Conservation (phyloP, 1,140 invertebrate genomes). For the Scaptomyza pallida region DNA sequence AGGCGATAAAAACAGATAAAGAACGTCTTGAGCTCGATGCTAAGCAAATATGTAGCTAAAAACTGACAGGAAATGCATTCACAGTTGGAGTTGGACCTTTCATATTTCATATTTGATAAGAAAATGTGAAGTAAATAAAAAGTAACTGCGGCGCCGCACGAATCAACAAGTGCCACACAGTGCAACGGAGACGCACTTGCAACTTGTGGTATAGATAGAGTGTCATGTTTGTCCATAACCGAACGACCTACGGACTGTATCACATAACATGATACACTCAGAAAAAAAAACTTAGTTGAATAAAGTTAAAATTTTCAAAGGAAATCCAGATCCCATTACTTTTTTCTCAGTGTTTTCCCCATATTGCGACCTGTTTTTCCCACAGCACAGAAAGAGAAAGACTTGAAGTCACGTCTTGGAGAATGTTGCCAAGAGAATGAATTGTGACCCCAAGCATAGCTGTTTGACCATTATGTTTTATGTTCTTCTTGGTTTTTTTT, state of each 20-base stretch:
- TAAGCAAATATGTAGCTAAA: slow-evolving; percentile 4
- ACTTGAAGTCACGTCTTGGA: slow-evolving; percentile 58
- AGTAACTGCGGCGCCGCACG: background rate
- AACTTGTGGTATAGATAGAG: slow-evolving; percentile 4
- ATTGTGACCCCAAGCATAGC: slow-evolving; percentile 41
- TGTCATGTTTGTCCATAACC: slow-evolving; percentile 42
- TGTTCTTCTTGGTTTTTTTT: slow-evolving; percentile 31
- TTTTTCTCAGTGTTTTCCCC: background rate
- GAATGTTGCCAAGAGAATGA: slow-evolving; percentile 20
- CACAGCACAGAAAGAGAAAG: slow-evolving; percentile 54
- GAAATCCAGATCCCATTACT: background rate
- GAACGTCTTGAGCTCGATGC: slow-evolving; percentile 1
- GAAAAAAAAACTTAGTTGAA: background rate
- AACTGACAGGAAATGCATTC: slow-evolving; percentile 61
- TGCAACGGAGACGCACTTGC: slow-evolving; percentile 8
- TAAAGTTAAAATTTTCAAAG: too few relatives aligned
- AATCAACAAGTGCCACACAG: slow-evolving; percentile 28
- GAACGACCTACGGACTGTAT: slow-evolving; percentile 20
- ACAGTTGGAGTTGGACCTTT: slow-evolving; percentile 17
- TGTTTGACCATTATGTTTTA: slow-evolving; percentile 69
- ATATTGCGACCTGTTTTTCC: slow-evolving; percentile 44
- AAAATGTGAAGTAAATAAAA: slow-evolving; percentile 11
- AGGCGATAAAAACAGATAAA: slow-evolving; percentile 59
- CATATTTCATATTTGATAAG: slow-evolving; percentile 47
- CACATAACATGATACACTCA: slow-evolving; percentile 4